Base-by-base conservation (phyloP, 2,797 vertebrate species). In the Natrix natrix region DNA sequence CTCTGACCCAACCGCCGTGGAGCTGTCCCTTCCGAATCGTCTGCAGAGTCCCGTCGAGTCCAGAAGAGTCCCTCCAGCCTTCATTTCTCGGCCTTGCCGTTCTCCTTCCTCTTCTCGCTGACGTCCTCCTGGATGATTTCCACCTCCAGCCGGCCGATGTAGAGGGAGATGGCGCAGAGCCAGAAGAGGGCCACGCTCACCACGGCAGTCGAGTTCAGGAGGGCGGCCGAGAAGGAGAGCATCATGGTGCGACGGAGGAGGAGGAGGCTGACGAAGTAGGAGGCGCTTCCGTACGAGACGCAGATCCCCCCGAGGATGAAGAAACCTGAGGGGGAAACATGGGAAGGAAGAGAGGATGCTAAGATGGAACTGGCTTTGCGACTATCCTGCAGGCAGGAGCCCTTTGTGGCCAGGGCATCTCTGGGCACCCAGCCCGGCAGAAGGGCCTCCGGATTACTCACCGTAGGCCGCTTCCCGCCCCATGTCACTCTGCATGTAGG, bases 81-180 rank as follows among this genome's bases (percentile, higher is more conserved):
- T 95, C 92, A 97, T 94, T 97, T 95, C 0, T 96, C 95, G 0
- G 96, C 96, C 1, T 96, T 96, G 86, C 96, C 95, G 0, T 96
- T 94, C 2, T 97, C 97, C 3, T 97, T 96, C 0, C 97, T 95
- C 26, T 96, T 96, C 0, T 98, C 98, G 0, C 97, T 98, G 0
- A 98, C 98, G 0, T 98, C 98, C 0, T 99, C 98, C 0, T 98
- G 98, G 91, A 99, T 98, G 94, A 99, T 98, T 96, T 99, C 98
- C 95, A 99, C 98, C 94, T 99, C 98, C 61, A 99, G 96, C 22
- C 98, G 98, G 78, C 98, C 98, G 55, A 99, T 98, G 97, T 99
- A 99, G 56, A 99, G 98, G 1, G 98, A 98, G 43, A 99, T 98
- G 0, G 98, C 98, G 0, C 98, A 98, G 54, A 99, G 98, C 99